phyloP scores from a whole-genome alignment of 2,888 invertebrate species.

The Horisme vitalbata region DNA sequence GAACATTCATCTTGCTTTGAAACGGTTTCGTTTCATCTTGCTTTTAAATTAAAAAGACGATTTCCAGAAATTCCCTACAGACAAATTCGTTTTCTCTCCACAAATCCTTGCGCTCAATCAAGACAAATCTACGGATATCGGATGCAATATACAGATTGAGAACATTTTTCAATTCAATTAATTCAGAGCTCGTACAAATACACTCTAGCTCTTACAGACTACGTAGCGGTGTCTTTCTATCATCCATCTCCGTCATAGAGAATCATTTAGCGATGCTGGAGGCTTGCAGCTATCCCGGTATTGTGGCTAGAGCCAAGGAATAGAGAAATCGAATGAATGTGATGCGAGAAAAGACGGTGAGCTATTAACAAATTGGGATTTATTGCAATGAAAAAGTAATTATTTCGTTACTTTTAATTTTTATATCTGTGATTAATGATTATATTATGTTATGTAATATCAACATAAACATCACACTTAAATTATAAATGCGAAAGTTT shows the following conservation, averaged over 20 bases:
- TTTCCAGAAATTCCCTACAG: slow-evolving; percentile 17
- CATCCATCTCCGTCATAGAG: slow-evolving; percentile 73
- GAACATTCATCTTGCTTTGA: slow-evolving; percentile 15
- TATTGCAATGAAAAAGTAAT: no score
- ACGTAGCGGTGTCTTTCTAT: slow-evolving; percentile 24
- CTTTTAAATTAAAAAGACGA: slow-evolving; percentile 11
- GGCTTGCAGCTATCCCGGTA: slow-evolving; percentile 35
- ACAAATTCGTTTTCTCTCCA: slow-evolving; percentile 13
- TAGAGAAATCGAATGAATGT: no score
- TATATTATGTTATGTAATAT: no score
- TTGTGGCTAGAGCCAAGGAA: slow-evolving; percentile 41
- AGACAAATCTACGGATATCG: slow-evolving; percentile 34
- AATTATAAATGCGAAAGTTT: no score
- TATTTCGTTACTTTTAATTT: no score
- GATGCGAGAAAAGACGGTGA: no score
- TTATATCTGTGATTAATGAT: no score
- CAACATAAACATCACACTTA: no score
- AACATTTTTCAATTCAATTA: slow-evolving; percentile 47
- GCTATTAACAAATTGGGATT: no score
- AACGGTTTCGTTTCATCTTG: neutral
- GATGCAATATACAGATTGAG: slow-evolving; percentile 20
- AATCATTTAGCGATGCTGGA: slow-evolving; percentile 53
- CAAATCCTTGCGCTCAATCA: slow-evolving; percentile 33
- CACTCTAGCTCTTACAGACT: no score
- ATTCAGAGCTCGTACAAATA: neutral